A percentile compares a stretch with the other conserved stretches of the same genome.
Evolutionary conservation across 2,797 vertebrate genomes (phyloP).

Genomic region (Ctenosaura bakeri): DNA sequence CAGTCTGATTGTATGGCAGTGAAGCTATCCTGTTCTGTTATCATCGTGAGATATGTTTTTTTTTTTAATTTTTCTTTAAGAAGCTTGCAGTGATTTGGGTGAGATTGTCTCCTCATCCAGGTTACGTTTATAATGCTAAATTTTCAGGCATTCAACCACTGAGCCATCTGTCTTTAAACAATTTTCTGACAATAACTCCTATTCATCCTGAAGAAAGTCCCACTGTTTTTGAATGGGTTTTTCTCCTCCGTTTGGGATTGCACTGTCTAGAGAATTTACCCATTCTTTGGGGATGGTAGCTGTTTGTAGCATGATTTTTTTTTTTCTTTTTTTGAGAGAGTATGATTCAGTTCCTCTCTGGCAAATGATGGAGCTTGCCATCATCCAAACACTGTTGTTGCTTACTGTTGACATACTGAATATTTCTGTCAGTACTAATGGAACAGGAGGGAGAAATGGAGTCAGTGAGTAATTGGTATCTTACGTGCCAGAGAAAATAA

Average conservation of each 20-base stretch:
- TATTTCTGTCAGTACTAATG: neutral
- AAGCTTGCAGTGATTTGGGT: too few relatives aligned
- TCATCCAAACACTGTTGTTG: neutral
- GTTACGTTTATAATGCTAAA: neutral
- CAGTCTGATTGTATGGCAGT: neutral
- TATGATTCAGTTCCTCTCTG: neutral
- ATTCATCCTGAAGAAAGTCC: neutral
- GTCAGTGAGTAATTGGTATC: neutral
- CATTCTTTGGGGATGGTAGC: neutral
- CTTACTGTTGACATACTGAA: too few relatives aligned
- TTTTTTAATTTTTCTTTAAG: neutral
- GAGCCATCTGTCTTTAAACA: neutral
- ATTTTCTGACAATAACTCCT: neutral
- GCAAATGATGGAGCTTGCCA: neutral
- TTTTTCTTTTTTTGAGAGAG: neutral
- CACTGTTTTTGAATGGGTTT: neutral
- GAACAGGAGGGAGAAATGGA: conserved; percentile 12
- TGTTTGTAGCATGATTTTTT: too few relatives aligned
- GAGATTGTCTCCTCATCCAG: neutral
- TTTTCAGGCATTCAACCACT: neutral
- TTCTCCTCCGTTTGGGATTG: neutral
- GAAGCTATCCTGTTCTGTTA: neutral
- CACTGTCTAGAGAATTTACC: neutral
- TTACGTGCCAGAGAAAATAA: neutral
- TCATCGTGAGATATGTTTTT: neutral